Base-by-base conservation (phyloP, 2,797 vertebrate genomes). In the Xenops minutus region DNA sequence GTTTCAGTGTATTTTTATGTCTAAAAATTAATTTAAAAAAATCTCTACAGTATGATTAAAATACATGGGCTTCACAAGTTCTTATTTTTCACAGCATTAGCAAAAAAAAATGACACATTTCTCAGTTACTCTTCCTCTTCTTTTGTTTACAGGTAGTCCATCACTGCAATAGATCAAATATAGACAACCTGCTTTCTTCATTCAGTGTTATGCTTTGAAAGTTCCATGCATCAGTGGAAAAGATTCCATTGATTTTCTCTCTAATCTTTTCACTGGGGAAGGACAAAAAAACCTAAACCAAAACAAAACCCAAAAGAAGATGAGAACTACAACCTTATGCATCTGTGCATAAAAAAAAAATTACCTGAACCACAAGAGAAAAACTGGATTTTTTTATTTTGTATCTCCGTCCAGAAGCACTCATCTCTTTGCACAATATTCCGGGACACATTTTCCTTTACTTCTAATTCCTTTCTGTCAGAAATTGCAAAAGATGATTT, bases 171-270 rank as follows among this genome's bases (percentile, higher is more conserved):
- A 93, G 39, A 88, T 88, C 32, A 88, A 75, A 92, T 71, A 87
- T 1, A 92, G 88, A 49, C 30, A 77, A 89, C 11, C 15, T 83
- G 37, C 23, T 84, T 92, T 94, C 88, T 91, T 55, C 75, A 92
- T 76, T 88, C 88, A 81, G 21, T 78, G 55, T 44, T 92, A 78
- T 21, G 30, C 49, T 92, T 86, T 94, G 54, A 73, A 91, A 92
- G 73, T 83, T 79, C 74, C 51, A 51, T 39, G 77, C 41, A 69
- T 66, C 74, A 59, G 34, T 86, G 43, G 55, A 89, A 92, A 86
- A 54, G 6, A 79, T 22, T 48, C 20, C 20, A 87, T 23, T 91
- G 69, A 85, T 89, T 95, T 88, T 86, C 84, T 37, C 67, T 76
- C 59, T 61, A 56, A 86, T 67, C 12, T 90, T 95, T 81, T 63